Percentiles rank a stretch among this genome's conserved stretches.
Evolutionary conservation across 2,113 vertebrate genomes (phyloP).

Genomic region (Todiramphus saurophagus): DNA sequence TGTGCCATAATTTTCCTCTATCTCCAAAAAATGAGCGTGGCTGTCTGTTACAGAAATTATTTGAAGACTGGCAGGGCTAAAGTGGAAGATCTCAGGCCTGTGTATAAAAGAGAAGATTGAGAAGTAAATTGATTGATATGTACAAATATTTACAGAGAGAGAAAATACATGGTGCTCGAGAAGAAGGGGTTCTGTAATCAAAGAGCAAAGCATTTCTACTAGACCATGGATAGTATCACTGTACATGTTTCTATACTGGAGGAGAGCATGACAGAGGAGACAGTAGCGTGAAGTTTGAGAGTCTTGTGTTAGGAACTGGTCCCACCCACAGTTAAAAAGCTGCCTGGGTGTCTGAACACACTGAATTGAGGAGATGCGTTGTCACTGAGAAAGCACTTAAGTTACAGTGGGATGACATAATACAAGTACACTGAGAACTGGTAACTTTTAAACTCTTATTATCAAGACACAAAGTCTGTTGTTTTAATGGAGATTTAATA

Average conservation of each 20-base stretch:
- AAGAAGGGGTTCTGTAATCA: background rate
- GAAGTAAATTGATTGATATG: background rate
- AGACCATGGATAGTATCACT: background rate
- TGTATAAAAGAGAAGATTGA: background rate
- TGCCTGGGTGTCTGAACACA: background rate
- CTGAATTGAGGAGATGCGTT: background rate
- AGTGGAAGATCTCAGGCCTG: background rate
- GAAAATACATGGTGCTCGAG: background rate
- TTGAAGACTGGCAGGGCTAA: background rate
- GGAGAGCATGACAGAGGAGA: background rate
- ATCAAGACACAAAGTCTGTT: background rate
- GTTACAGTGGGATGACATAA: background rate
- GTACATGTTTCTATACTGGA: accelerated
- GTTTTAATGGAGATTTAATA: background rate
- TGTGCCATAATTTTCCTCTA: background rate
- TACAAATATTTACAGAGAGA: background rate
- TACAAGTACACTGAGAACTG: background rate
- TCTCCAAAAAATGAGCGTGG: background rate
- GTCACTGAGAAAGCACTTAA: background rate
- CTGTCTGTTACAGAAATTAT: background rate
- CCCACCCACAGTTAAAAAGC: background rate
- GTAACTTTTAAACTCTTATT: background rate
- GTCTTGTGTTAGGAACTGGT: background rate
- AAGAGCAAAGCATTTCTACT: background rate
- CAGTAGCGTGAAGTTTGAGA: background rate